Base-by-base conservation (phyloP, 1,140 invertebrate species). In the Copidosoma floridanum region DNA sequence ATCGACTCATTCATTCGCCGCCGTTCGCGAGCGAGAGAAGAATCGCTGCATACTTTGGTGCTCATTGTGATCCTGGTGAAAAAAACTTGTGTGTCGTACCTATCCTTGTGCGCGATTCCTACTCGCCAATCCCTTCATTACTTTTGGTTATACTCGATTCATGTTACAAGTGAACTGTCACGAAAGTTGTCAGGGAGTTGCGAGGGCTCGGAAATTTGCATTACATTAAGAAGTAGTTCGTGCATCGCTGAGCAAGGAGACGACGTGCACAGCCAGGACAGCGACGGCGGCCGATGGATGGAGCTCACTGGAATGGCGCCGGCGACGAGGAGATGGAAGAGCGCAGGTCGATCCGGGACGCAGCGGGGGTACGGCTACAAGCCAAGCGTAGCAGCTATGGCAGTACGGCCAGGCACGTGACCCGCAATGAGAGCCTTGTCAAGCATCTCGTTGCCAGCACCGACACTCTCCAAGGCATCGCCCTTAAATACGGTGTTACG, bases 391-490 rank as follows among this genome's bases (percentile, higher is more conserved):
- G 93, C 78, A 94, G 92, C 80, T 96, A 95, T 78, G 93, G 93
- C 43, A 94, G 90, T 70, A 94, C 91, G 37, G 88, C 89, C 63
- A 91, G 85, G 79, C 79, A 84, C 72, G 73, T 82, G 65, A 78
- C 78, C 68, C 80, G 83, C 66, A 83, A 85, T 68, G 88, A 90
- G 70, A 86, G 85, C 67, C 85, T 88, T 67, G 83, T 95, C 57
- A 90, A 92, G 76, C 93, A 96, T 76, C 82, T 81, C 38, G 86
- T 97, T 58, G 79, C 84, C 24, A 85, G 89, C 72, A 86, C 85
- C 16, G 94, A 97, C 76, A 96, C 94, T n/a, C 81, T 97, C 58
- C 92, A 94, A 83, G 93, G 94, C 68, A 89, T 97, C 65, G 92
- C 94, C 21, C 82, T 96, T 27, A 94, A 92, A 85, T 95, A 95